These are phyloP conservation scores for Halcyon senegalensis DNA, from an alignment of 2,113 vertebrate species.

Conservation along the genomic window DNA sequence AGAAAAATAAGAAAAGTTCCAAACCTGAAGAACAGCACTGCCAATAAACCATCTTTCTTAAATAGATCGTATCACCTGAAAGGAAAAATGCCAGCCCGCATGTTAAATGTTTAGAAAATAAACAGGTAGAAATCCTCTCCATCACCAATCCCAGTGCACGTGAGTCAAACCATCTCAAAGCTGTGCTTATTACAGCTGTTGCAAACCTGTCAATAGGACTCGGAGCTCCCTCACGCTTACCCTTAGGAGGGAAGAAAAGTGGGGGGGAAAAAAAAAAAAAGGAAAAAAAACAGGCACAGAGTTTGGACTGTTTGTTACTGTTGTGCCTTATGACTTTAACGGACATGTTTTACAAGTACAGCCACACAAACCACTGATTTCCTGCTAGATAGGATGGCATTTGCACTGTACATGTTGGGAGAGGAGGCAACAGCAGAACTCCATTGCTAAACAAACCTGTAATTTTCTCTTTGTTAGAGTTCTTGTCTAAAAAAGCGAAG, in stretches of 20 bases:
- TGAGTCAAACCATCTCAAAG: neutral
- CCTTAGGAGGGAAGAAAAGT: neutral
- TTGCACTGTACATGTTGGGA: neutral
- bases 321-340: neutral
- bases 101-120: neutral
- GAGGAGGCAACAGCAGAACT: neutral
- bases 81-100: neutral
- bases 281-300: neutral
- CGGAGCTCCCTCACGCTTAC: neutral
- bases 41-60: neutral
- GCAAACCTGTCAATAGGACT: neutral
- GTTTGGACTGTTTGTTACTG: neutral
- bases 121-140: neutral
- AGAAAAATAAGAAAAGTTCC: neutral
- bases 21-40: neutral
- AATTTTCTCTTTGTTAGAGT: constrained; percentile 27
- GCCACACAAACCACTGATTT: neutral
- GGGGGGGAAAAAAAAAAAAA: neutral
- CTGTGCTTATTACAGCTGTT: neutral
- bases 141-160: accelerated
- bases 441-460: constrained; percentile 39
- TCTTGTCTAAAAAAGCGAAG: constrained; percentile 38
- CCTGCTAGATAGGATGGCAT: neutral
- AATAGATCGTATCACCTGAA: neutral
- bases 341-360: neutral